phyloP scores from a whole-genome alignment of 2,888 invertebrate genomes.

The Luperina testacea region DNA sequence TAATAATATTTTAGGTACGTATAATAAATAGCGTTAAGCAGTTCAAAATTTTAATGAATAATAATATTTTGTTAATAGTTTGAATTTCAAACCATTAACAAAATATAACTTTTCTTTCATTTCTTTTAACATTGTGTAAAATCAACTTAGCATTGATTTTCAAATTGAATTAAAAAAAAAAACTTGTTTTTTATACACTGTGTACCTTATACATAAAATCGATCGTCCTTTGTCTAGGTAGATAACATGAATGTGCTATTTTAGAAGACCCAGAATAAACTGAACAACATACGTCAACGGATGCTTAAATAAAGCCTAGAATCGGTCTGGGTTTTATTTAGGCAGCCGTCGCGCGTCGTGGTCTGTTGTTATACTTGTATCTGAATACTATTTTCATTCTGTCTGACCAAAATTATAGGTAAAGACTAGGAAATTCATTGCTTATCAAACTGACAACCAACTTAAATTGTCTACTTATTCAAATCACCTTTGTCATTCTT shows the following conservation, averaged over 20 bases:
- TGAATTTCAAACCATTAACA: not conserved
- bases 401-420: not conserved
- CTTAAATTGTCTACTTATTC: not conserved
- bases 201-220: not conserved
- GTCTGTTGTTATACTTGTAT: not conserved
- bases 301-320: not conserved
- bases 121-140: not conserved
- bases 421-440: too few relatives aligned
- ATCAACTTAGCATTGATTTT: not conserved
- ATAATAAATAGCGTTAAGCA: not conserved
- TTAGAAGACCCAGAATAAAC: not conserved
- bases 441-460: not conserved
- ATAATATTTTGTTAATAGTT: too few relatives aligned
- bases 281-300: not conserved
- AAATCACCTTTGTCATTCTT: not conserved
- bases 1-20: not conserved
- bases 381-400: slow-evolving; percentile 15
- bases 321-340: slow-evolving; percentile 16
- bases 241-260: not conserved
- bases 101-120: not conserved
- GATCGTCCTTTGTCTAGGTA: not conserved
- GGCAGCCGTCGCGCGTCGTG: not conserved
- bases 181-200: not conserved
- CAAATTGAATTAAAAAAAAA: not conserved
- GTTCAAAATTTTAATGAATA: not conserved